Conservation (phyloP, 2,888 invertebrate genomes). For the Ceriagrion tenellum region DNA sequence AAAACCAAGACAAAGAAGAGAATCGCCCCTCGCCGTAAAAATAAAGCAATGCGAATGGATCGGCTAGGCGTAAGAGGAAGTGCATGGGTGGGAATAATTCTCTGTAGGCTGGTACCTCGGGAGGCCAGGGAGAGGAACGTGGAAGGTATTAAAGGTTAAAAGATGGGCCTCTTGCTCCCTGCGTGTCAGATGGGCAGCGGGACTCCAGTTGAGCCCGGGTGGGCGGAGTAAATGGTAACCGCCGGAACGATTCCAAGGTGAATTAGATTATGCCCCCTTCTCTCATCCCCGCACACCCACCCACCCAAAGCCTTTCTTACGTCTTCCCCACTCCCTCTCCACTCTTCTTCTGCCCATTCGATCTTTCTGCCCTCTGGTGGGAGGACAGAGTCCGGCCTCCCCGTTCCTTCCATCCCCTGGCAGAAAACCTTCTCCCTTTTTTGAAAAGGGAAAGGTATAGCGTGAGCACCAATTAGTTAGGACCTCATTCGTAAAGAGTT, state of each 20-base stretch:
- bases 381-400: too few relatives aligned
- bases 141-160: conserved; percentile 29
- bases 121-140: not conserved
- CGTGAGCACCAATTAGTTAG: not conserved
- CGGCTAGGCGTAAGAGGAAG: not conserved
- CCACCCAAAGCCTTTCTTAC: not conserved
- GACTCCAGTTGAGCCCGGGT: not conserved
- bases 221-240: conserved; percentile 30
- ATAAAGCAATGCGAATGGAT: not conserved
- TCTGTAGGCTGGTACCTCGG: not conserved
- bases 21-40: not conserved
- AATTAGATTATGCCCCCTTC: conserved; percentile 25
- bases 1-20: not conserved
- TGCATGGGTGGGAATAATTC: not conserved
- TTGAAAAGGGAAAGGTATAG: conserved; percentile 1
- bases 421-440: not conserved
- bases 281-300: not conserved
- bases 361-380: not conserved
- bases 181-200: conserved; percentile 60
- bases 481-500: not conserved
- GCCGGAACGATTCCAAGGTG: not conserved
- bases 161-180: not conserved
- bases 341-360: not conserved
- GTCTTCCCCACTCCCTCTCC: not conserved
- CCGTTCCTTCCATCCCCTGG: not conserved